A percentile compares a stretch with the other conserved stretches of the same genome.
Conservation (phyloP, 1,140 invertebrate genomes). For the Ips nitidus region DNA sequence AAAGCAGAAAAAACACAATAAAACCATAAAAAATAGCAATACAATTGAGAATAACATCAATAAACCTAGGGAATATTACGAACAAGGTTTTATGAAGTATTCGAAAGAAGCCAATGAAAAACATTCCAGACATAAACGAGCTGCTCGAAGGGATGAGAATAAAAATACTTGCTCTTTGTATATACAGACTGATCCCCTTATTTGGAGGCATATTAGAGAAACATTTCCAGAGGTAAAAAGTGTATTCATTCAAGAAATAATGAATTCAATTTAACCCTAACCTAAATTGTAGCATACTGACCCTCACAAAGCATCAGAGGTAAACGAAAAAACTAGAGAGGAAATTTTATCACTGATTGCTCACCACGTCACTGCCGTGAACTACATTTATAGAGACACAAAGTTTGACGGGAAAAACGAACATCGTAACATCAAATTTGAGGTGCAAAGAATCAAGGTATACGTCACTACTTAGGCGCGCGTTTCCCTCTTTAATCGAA, state of each 20-base stretch:
- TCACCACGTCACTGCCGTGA: conserved; percentile 97
- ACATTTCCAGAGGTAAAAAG: conserved; percentile 65
- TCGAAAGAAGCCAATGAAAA: conserved; percentile 65
- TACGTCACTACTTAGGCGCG: conserved; percentile 11
- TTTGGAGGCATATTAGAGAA: conserved; percentile 89
- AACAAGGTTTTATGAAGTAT: conserved; percentile 61
- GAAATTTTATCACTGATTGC: conserved; percentile 97
- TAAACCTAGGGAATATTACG: conserved; percentile 18
- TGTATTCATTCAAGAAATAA: neutral
- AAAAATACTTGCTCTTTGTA: conserved; percentile 91
- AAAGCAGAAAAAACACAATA: conserved; percentile 28
- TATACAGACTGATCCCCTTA: conserved; percentile 96
- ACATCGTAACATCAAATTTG: conserved; percentile 95
- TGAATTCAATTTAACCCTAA: neutral
- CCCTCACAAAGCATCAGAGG: conserved; percentile 60
- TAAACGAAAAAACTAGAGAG: conserved; percentile 86
- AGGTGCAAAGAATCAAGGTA: conserved; percentile 95
- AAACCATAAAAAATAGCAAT: neutral
- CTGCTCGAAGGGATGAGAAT: conserved; percentile 60
- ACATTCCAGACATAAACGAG: conserved; percentile 51
- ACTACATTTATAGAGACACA: conserved; percentile 95
- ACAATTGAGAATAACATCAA: neutral
- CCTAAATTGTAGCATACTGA: conserved; percentile 62
- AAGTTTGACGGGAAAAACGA: conserved; percentile 85
- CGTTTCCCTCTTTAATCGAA: neutral